Percentiles rank a stretch among this genome's conserved stretches.
phyloP scores from a whole-genome alignment of 2,113 vertebrate species.

The Emydocephalus ijimae region DNA sequence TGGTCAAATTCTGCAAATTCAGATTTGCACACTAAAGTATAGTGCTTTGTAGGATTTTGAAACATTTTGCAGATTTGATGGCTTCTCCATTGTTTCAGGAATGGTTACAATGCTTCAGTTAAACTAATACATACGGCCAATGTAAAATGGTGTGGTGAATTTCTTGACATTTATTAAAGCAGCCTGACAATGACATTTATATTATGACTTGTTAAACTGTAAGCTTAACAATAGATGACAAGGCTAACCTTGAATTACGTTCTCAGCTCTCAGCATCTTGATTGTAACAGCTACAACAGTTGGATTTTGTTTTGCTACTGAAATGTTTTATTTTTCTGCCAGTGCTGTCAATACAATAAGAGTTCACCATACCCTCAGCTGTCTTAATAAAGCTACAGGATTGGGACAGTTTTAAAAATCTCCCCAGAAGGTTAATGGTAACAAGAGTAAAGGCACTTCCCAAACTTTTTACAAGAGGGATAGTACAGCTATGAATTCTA shows the following conservation, averaged over 20 bases:
- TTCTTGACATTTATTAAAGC: neutral
- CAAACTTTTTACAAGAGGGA: neutral
- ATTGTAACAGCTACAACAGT: neutral
- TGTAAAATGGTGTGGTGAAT: neutral
- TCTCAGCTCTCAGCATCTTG: neutral
- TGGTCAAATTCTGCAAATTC: neutral
- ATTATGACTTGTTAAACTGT: neutral
- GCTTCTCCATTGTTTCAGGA: neutral
- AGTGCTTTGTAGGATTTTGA: neutral
- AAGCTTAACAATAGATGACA: neutral
- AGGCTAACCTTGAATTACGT: neutral
- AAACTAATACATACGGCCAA: neutral
- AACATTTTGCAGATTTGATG: neutral
- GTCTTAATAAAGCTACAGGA: neutral
- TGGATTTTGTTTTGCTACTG: neutral
- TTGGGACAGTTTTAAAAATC: neutral
- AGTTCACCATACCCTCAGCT: neutral
- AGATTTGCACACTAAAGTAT: neutral
- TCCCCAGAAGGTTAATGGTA: neutral
- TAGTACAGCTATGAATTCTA: neutral
- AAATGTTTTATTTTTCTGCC: neutral
- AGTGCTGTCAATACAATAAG: neutral
- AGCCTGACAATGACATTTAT: neutral
- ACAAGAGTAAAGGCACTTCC: neutral
- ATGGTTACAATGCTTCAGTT: neutral